phyloP scores from a whole-genome alignment of 2,797 vertebrate species.

The Platalea minor region DNA sequence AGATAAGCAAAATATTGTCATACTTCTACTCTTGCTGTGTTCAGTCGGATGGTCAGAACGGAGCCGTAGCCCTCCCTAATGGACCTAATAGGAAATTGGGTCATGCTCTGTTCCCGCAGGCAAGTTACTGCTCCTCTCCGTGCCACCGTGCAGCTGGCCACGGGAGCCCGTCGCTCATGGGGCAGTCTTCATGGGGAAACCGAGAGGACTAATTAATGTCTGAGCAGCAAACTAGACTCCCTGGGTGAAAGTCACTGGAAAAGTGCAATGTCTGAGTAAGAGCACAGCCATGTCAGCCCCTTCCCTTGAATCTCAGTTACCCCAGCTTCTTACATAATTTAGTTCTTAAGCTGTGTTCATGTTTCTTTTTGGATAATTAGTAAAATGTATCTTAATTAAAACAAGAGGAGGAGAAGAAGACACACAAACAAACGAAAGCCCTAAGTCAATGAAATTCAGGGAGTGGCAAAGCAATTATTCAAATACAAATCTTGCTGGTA shows the following conservation, averaged over 20 bases:
- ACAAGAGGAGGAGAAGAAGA: not conserved
- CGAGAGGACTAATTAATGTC: not conserved
- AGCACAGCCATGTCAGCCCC: not conserved
- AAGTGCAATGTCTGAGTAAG: not conserved
- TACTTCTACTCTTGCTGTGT: not conserved
- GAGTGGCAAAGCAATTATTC: not conserved
- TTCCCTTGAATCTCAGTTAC: not conserved
- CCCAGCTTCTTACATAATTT: not conserved
- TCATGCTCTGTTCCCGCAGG: not conserved
- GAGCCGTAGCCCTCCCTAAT: not conserved
- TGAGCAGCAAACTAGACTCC: not conserved
- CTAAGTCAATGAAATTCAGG: not conserved
- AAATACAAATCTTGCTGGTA: not conserved
- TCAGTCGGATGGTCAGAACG: not conserved
- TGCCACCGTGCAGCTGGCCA: not conserved
- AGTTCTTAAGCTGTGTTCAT: not conserved
- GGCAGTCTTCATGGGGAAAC: not conserved
- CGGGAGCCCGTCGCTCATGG: not conserved
- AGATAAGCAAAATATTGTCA: not conserved
- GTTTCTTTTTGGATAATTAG: not conserved
- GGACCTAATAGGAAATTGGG: not conserved
- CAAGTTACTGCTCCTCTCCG: not conserved
- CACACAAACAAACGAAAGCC: not conserved
- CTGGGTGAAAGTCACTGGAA: not conserved
- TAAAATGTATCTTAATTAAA: conserved; percentile 25